Percentiles rank a stretch among this genome's conserved stretches.
Conservation (phyloP, 2,113 vertebrate genomes). For the Corythaeola cristata region DNA sequence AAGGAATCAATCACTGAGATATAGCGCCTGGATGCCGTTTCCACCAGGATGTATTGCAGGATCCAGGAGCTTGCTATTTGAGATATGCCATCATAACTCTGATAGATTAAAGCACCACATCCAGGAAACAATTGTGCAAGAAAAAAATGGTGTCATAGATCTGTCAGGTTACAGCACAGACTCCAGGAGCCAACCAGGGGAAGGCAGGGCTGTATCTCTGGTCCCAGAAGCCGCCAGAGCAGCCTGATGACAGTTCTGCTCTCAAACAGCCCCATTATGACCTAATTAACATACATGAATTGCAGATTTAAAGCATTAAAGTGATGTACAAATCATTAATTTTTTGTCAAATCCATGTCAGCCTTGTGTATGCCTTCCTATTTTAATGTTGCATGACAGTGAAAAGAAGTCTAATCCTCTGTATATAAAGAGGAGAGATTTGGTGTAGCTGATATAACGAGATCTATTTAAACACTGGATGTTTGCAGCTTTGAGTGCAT, state of each 20-base stretch:
- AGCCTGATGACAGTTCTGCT: constrained; percentile 81
- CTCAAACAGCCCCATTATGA: constrained; percentile 81
- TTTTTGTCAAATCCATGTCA: constrained; percentile 85
- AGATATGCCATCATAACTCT: constrained; percentile 79
- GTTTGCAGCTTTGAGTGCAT: constrained; percentile 75
- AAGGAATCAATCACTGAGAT: constrained; percentile 78
- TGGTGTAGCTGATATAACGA: constrained; percentile 76
- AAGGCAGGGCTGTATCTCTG: constrained; percentile 60
- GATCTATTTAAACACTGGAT: constrained; percentile 75
- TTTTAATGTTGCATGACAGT: constrained; percentile 85
- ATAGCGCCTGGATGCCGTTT: constrained; percentile 36
- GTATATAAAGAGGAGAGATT: constrained; percentile 76
- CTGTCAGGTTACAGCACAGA: constrained; percentile 72
- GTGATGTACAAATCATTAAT: constrained; percentile 87
- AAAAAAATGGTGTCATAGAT: constrained; percentile 68
- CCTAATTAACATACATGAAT: constrained; percentile 86
- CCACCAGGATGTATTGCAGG: constrained; percentile 67
- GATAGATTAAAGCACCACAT: constrained; percentile 78
- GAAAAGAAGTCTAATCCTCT: constrained; percentile 76
- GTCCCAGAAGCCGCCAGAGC: constrained; percentile 76
- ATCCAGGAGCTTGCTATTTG: constrained; percentile 76
- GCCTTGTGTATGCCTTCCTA: constrained; percentile 78
- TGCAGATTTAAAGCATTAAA: constrained; percentile 85
- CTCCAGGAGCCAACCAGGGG: constrained; percentile 64
- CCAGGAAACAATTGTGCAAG: constrained; percentile 75